A percentile compares a stretch with the other conserved stretches of the same genome.
phyloP scores from a whole-genome alignment of 1,140 invertebrate genomes.

The Rhopalosiphum padi region DNA sequence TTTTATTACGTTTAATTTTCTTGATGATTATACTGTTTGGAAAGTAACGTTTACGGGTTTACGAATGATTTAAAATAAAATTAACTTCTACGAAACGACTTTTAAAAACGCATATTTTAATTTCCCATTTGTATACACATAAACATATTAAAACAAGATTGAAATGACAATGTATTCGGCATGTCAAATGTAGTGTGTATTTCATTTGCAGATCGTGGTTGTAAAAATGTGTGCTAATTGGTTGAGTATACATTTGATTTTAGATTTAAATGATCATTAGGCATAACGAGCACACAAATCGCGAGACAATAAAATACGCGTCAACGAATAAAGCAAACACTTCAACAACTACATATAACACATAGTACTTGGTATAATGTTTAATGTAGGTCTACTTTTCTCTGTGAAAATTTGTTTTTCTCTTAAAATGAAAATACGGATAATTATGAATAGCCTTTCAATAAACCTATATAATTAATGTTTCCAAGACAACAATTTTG shows the following conservation, averaged over 20 bases:
- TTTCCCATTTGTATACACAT: neutral
- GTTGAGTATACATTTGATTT: slow-evolving; percentile 12
- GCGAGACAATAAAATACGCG: neutral
- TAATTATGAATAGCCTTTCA: slow-evolving; percentile 23
- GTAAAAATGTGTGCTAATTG: slow-evolving; percentile 1
- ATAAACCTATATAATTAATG: slow-evolving; percentile 13
- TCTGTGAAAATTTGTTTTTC: neutral
- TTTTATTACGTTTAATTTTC: neutral
- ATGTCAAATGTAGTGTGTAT: neutral
- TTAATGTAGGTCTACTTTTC: neutral
- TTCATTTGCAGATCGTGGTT: neutral
- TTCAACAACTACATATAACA: neutral
- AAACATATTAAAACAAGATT: neutral
- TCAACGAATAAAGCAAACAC: slow-evolving; percentile 1
- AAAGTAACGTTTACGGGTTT: neutral
- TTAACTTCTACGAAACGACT: neutral
- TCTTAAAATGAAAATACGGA: neutral
- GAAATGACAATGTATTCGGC: neutral
- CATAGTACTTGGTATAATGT: neutral
- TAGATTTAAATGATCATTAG: neutral
- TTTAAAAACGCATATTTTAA: neutral
- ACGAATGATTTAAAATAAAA: neutral
- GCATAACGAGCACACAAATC: neutral
- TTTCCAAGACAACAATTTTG: neutral
- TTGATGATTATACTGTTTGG: neutral